phyloP scores from a whole-genome alignment of 2,888 invertebrate genomes.

The Mesochorus sp. region DNA sequence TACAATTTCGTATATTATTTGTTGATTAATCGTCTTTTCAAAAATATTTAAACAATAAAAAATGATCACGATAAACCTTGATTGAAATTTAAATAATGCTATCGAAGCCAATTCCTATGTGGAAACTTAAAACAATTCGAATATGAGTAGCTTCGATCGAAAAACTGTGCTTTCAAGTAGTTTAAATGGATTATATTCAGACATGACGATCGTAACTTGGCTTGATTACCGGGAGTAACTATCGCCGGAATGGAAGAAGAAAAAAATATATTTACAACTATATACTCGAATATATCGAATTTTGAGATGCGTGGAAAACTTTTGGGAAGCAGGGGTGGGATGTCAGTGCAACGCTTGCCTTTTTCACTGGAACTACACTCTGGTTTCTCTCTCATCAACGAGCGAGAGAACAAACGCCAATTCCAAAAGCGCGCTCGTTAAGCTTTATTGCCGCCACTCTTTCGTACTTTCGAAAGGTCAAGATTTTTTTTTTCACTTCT shows the following conservation, averaged over 20 bases:
- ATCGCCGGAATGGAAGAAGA: not conserved
- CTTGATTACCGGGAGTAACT: constrained; percentile 14
- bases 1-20: too few species aligned
- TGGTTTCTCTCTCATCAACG: not conserved
- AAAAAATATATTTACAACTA: not conserved
- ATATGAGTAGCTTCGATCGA: constrained; percentile 1
- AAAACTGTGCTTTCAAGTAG: constrained; percentile 19
- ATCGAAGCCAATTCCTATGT: too few species aligned
- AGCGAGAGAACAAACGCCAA: constrained; percentile 67
- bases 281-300: not conserved
- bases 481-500: constrained; percentile 66
- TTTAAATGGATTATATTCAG: constrained; percentile 37
- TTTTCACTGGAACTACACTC: not conserved
- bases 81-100: too few species aligned
- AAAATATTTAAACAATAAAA: too few species aligned
- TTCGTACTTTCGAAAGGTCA: constrained; percentile 69
- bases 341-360: not conserved
- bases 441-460: constrained; percentile 68
- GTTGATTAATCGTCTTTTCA: constrained; percentile 6
- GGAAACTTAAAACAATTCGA: not conserved
- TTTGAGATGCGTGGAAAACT: too few species aligned
- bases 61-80: too few species aligned
- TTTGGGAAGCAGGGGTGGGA: not conserved
- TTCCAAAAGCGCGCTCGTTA: constrained; percentile 75
- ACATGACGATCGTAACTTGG: constrained; percentile 24